A percentile compares a stretch with the other conserved stretches of the same genome.
Evolutionary conservation across 1,140 invertebrate species (phyloP).

Genomic region (Drosophila kanapiae): DNA sequence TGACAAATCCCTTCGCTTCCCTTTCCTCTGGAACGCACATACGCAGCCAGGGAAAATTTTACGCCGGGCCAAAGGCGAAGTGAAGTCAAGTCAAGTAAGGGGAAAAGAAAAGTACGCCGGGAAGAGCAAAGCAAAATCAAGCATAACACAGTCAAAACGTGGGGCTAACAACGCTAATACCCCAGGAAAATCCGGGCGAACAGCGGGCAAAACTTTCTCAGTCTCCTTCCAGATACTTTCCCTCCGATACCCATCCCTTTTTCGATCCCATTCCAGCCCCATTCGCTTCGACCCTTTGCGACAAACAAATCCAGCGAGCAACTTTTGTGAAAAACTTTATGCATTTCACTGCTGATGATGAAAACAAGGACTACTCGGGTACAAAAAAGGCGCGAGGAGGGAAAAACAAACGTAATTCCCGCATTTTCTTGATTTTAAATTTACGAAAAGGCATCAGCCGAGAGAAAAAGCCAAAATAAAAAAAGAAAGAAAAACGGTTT

Average conservation of each 20-base stretch:
- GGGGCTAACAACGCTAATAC: slow-evolving; percentile 79
- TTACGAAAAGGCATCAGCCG: slow-evolving; percentile 35
- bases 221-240: slow-evolving; percentile 22
- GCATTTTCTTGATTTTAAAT: slow-evolving; percentile 70
- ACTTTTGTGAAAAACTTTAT: slow-evolving; percentile 80
- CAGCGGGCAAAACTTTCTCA: slow-evolving; percentile 72
- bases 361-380: slow-evolving; percentile 48
- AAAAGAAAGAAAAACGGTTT: slow-evolving; percentile 34
- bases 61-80: slow-evolving; percentile 51
- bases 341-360: slow-evolving; percentile 79
- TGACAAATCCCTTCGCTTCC: slow-evolving; percentile 46
- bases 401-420: slow-evolving; percentile 49
- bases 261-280: slow-evolving; percentile 12
- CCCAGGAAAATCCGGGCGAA: slow-evolving; percentile 70
- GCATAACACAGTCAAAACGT: slow-evolving; percentile 71
- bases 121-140: slow-evolving; percentile 60
- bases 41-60: slow-evolving; percentile 39
- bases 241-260: slow-evolving; percentile 3
- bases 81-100: slow-evolving; percentile 39
- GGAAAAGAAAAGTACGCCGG: slow-evolving; percentile 18
- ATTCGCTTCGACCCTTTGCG: slow-evolving; percentile 64
- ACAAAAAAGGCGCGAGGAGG: neutral
- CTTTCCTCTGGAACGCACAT: slow-evolving; percentile 9
- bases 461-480: neutral
- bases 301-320: slow-evolving; percentile 81